Conservation (phyloP, 2,113 vertebrate genomes). For the Pangasianodon gigas region DNA sequence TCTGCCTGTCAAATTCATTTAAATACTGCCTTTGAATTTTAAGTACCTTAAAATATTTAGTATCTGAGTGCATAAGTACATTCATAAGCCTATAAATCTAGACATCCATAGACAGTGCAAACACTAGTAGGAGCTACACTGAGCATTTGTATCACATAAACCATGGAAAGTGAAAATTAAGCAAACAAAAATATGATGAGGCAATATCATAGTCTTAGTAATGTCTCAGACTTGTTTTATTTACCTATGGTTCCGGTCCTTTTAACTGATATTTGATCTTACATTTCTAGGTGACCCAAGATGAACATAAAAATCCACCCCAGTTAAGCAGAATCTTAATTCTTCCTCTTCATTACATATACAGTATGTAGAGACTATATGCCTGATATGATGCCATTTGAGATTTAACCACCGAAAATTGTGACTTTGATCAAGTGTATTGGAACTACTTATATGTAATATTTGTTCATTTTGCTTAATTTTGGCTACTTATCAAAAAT, state of each 20-base stretch:
- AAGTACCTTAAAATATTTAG: not conserved
- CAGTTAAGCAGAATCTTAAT: not conserved
- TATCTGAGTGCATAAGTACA: not conserved
- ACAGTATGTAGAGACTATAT: not conserved
- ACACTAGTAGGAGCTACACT: not conserved
- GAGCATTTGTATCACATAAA: not conserved
- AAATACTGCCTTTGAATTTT: not conserved
- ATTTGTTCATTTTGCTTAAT: not conserved
- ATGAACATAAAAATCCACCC: not conserved
- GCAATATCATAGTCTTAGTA: not conserved
- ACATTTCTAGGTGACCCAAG: not conserved
- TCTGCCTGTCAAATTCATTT: not conserved
- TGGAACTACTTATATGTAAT: not conserved
- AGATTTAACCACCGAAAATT: not conserved
- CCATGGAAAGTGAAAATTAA: not conserved
- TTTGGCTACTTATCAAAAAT: not conserved
- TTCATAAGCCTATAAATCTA: not conserved
- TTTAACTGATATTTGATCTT: not conserved
- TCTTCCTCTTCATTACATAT: not conserved
- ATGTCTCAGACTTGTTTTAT: not conserved
- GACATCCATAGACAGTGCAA: not conserved
- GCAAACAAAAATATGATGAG: too few relatives aligned
- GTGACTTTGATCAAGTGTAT: not conserved
- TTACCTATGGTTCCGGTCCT: not conserved
- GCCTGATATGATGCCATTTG: not conserved